Base-by-base conservation (phyloP, 23 tunicate species). In the Clavelina lepadiformis region DNA sequence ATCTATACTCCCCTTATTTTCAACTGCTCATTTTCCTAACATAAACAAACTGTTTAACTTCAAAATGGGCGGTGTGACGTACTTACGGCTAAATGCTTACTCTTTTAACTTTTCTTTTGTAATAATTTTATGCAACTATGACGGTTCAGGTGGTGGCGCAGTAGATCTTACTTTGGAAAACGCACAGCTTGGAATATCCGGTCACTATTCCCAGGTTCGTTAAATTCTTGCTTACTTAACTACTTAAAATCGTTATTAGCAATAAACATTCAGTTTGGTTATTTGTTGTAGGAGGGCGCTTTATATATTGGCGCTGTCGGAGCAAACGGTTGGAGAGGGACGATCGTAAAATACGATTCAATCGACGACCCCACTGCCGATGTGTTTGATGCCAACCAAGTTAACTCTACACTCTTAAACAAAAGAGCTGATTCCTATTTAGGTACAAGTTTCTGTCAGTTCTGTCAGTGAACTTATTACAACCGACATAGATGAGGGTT, bases 251-350 rank as follows among this genome's bases (percentile, higher is more conserved):
- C n/a, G n/a, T n/a, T n/a, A n/a, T n/a, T n/a, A n/a, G n/a, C n/a
- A n/a, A n/a, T n/a, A n/a, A n/a, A n/a, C n/a, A n/a, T n/a, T n/a
- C n/a, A n/a, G n/a, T 53, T 6, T 25, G 59, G 24, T 53, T 46
- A 46, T 27, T 24, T 46, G 5, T 3, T 46, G 33, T 28, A 88
- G 96, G 41, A 71, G 19, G 96, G 87, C 1, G 75, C 68, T 2
- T 64, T 88, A 4, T 65, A 64, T 13, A 62, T 88, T 25, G 96
- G 96, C 23, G 86, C 96, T 32, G 81, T 73, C 19, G 96, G 96
- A n/a, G 96, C 96, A 5, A 79, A 82, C 68, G 96, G 80, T 61
- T 88, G 96, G 96, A 47, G 75, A 1, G 96, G 96, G 13, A 74
- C 96, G 8, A 56, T 88, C 21, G 69, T 83, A 3, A 80, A 79